Base-by-base conservation (phyloP, 2,888 invertebrate species). In the Drosophila cognata region DNA sequence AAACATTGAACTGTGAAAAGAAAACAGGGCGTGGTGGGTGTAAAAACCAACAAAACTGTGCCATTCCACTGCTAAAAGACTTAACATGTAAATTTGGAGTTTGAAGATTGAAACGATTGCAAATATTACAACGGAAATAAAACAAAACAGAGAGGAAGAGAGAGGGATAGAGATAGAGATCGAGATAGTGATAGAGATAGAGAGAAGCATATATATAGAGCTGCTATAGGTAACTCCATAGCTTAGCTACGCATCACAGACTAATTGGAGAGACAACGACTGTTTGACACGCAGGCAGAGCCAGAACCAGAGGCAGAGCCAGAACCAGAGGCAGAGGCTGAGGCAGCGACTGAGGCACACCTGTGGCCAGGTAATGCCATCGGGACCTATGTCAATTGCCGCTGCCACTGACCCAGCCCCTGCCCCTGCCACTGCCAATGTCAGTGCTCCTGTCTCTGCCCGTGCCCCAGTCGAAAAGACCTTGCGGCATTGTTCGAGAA, bases 331-430 rank as follows among this genome's bases (percentile, higher is more conserved):
- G 1, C 21, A 21, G 21, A 21, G 21, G 38, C 38, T 18, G 31
- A 38, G 36, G 13, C 50, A 35, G 13, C 29, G 46, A 31, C 41
- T 13, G 25, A 11, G 48, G 51, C 73, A 71, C 73, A 65, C 68
- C 77, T 77, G 69, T 35, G 74, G 52, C 38, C 78, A 73, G 78
- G 74, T 77, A 73, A 35, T 59, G 29, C n/a, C 25, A 31, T n/a
- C 29, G n/a, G 31, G 41, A 58, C 70, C 71, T 35, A 57, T 53
- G 46, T 59, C 70, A 59, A 65, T 25, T 62, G 60, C n/a, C 38
- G 16, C 43, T 43, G 57, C 55, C 43, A 36, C 29, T 28, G 38
- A 8, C 28, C 33, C 46, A 55, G 58, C 31, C 62, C 51, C 41
- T 72, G 60, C 43, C 55, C 29, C 36, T 71, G 53, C 52, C 25